Conservation (phyloP, 2,113 vertebrate species). For the Benthochromis sp. region DNA sequence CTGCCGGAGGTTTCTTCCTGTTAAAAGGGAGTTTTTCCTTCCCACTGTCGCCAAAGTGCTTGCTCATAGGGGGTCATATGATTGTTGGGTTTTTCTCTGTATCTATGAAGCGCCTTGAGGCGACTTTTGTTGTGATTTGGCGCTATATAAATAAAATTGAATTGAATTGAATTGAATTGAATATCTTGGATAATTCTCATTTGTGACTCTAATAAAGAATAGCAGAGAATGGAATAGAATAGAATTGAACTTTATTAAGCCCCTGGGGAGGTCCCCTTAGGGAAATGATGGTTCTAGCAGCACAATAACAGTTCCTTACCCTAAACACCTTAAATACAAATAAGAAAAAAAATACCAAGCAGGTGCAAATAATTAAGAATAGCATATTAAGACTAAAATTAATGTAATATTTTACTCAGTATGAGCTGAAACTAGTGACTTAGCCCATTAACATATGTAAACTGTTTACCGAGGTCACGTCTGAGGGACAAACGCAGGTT, state of each 20-base stretch:
- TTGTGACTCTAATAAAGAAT: background rate
- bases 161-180: too few relatives aligned
- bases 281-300: background rate
- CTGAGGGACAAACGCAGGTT: fast-evolving
- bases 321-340: background rate
- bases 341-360: background rate
- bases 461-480: background rate
- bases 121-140: too few relatives aligned
- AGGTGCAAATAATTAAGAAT: background rate
- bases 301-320: background rate
- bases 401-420: background rate
- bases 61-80: too few relatives aligned
- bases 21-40: too few relatives aligned
- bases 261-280: background rate
- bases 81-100: too few relatives aligned
- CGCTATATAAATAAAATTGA: too few relatives aligned
- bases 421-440: background rate
- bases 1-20: too few relatives aligned
- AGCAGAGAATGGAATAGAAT: background rate
- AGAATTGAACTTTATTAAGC: fast-evolving
- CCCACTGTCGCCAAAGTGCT: too few relatives aligned
- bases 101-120: too few relatives aligned
- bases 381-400: background rate
- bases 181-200: background rate
- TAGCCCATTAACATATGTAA: background rate